Evolutionary conservation across 1,140 invertebrate species (phyloP).

Genomic region (Drosophila quadrilineata): DNA sequence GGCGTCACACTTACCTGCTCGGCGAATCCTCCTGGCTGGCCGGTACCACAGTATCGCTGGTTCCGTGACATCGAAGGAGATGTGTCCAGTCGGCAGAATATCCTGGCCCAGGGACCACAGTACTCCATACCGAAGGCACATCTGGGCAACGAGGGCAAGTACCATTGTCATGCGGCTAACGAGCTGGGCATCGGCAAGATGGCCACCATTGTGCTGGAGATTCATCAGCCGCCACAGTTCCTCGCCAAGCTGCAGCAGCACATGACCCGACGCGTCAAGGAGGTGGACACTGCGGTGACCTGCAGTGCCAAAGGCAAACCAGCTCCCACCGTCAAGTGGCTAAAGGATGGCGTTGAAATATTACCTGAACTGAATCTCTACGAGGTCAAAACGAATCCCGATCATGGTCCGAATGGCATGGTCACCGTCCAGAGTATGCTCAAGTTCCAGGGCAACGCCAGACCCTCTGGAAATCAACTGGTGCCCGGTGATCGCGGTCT

Average conservation of each 20-base stretch:
- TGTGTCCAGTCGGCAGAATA: slow-evolving; percentile 83
- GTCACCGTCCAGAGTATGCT: slow-evolving; percentile 92
- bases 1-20: slow-evolving; percentile 92
- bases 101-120: slow-evolving; percentile 88
- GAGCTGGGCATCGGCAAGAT: slow-evolving; percentile 92
- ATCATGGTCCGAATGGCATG: slow-evolving; percentile 88
- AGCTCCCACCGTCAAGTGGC: slow-evolving; percentile 90
- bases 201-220: slow-evolving; percentile 90
- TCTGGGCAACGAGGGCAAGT: slow-evolving; percentile 91
- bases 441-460: slow-evolving; percentile 88
- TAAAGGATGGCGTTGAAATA: slow-evolving; percentile 91
- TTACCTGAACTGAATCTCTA: slow-evolving; percentile 89
- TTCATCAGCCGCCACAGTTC: slow-evolving; percentile 93
- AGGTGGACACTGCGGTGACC: slow-evolving; percentile 89
- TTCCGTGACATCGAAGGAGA: slow-evolving; percentile 89
- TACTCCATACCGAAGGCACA: slow-evolving; percentile 93
- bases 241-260: slow-evolving; percentile 91
- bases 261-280: slow-evolving; percentile 90
- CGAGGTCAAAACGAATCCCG: slow-evolving; percentile 89
- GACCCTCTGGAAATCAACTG: slow-evolving; percentile 88
- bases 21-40: slow-evolving; percentile 93
- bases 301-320: slow-evolving; percentile 95
- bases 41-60: slow-evolving; percentile 93
- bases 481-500: slow-evolving; percentile 91
- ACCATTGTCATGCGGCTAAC: slow-evolving; percentile 94